A percentile compares a stretch with the other conserved stretches of the same genome.
These are phyloP conservation scores for Xyliphius kryptos DNA, from an alignment of 2,113 vertebrate genomes.

Conservation along the genomic window DNA sequence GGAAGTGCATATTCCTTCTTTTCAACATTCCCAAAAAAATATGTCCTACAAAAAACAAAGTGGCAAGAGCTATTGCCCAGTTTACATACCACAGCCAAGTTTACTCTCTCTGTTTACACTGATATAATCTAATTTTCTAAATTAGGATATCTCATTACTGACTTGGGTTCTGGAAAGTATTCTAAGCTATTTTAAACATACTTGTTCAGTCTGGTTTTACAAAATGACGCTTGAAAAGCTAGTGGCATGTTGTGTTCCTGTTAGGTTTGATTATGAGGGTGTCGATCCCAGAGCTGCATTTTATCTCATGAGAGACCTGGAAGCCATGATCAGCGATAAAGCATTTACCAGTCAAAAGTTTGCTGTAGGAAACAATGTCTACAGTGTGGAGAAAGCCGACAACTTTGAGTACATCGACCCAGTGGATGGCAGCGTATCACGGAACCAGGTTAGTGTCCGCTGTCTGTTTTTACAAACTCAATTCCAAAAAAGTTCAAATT, in stretches of 20 bases:
- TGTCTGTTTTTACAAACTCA: no score
- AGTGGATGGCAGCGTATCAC: conserved; percentile 89
- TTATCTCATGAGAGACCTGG: conserved; percentile 92
- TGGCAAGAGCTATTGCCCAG: conserved; percentile 10
- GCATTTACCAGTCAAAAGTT: conserved; percentile 91
- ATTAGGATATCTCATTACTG: background rate
- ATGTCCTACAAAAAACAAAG: no score
- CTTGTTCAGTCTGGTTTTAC: background rate
- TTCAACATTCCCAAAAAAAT: no score
- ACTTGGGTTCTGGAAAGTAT: background rate
- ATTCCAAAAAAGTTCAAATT: no score
- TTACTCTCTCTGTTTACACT: background rate
- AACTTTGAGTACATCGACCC: conserved; percentile 97
- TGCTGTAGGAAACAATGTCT: conserved; percentile 84
- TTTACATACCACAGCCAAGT: conserved; percentile 3
- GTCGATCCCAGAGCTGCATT: conserved; percentile 83
- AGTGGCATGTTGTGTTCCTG: conserved; percentile 6
- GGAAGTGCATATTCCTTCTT: no score
- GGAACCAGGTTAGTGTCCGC: conserved; percentile 92
- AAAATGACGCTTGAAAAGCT: background rate
- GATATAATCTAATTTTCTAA: conserved; percentile 3
- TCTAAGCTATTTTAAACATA: background rate
- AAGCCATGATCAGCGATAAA: conserved; percentile 83
- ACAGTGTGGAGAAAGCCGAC: conserved; percentile 86
- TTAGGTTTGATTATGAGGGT: conserved; percentile 95